Conservation (phyloP, 2,113 vertebrate species). For the Pterophyllum scalare region DNA sequence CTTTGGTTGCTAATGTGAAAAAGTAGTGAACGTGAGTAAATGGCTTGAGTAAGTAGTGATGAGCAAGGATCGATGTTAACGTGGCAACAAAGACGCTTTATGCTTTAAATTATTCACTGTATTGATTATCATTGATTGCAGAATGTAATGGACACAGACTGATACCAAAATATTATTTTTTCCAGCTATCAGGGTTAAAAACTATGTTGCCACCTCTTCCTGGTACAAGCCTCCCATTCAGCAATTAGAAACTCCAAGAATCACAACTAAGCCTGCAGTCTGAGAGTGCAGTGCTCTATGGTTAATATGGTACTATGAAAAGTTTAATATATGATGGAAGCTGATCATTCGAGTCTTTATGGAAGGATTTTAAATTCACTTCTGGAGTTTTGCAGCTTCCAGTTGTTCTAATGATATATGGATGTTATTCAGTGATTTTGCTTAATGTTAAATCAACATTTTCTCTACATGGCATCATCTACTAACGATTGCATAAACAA, state of each 20-base stretch:
- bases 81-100: too few relatives aligned
- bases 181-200: too few relatives aligned
- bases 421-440: rapidly evolving
- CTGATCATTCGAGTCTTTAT: background rate
- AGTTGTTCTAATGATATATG: background rate
- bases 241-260: background rate
- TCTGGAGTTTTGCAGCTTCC: background rate
- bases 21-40: background rate
- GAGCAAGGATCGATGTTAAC: too few relatives aligned
- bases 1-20: background rate
- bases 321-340: background rate
- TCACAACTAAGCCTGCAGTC: background rate
- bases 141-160: too few relatives aligned
- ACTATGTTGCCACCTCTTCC: too few relatives aligned
- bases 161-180: too few relatives aligned
- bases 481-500: background rate
- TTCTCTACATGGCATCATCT: background rate
- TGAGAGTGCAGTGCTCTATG: background rate
- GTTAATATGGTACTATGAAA: background rate
- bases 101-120: too few relatives aligned
- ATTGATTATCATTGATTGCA: too few relatives aligned
- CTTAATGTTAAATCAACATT: background rate
- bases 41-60: background rate
- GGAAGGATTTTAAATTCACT: background rate
- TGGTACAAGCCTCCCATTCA: too few relatives aligned